Percentiles rank a stretch among this genome's conserved stretches.
phyloP scores from a whole-genome alignment of 1,140 invertebrate species.

The Drosophila saltans region DNA sequence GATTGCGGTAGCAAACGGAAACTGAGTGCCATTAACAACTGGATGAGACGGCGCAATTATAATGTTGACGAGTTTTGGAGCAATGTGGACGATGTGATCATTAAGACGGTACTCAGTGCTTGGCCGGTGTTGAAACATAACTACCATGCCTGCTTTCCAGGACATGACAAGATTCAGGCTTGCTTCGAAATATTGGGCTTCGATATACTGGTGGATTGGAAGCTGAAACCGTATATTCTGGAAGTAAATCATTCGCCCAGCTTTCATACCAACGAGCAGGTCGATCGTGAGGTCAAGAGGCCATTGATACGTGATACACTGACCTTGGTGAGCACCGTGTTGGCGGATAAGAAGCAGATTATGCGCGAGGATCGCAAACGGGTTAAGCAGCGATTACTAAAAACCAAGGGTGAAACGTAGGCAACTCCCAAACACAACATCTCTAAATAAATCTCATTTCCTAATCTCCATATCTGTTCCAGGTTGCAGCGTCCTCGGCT shows the following conservation, averaged over 20 bases:
- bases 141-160: slow-evolving; percentile 94
- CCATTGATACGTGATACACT: slow-evolving; percentile 92
- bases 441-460: too few relatives aligned
- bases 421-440: not conserved
- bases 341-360: slow-evolving; percentile 90
- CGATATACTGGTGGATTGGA: slow-evolving; percentile 93
- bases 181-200: slow-evolving; percentile 96
- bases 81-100: slow-evolving; percentile 94
- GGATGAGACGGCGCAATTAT: slow-evolving; percentile 88
- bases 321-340: slow-evolving; percentile 91
- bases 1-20: slow-evolving; percentile 93
- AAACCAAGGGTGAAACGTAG: slow-evolving; percentile 76
- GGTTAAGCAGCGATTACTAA: slow-evolving; percentile 87
- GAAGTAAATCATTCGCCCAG: slow-evolving; percentile 97
- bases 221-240: slow-evolving; percentile 92
- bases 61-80: slow-evolving; percentile 90
- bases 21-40: slow-evolving; percentile 91
- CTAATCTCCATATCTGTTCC: not conserved
- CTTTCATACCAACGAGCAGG: slow-evolving; percentile 92
- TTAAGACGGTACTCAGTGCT: slow-evolving; percentile 94
- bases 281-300: slow-evolving; percentile 94
- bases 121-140: slow-evolving; percentile 93
- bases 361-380: slow-evolving; percentile 89
- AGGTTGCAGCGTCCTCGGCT: slow-evolving; percentile 34
- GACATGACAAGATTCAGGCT: slow-evolving; percentile 91